Percentiles rank a stretch among this genome's conserved stretches.
phyloP scores from a whole-genome alignment of 35 echinoderm and acorn worm genomes.

The Heliocidaris erythrogramma region DNA sequence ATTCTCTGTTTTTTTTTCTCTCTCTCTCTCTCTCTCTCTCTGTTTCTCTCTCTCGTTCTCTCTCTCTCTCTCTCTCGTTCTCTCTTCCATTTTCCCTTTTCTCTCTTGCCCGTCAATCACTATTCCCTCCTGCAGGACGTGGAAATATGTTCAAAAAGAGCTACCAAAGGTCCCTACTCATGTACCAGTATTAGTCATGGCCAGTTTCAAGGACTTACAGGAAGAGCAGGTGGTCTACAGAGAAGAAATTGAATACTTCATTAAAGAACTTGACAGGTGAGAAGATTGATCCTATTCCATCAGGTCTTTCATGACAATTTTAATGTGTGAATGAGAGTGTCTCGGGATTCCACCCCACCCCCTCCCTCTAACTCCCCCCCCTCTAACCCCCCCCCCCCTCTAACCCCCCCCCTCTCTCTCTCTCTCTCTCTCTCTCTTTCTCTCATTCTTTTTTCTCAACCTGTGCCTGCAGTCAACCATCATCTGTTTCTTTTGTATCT shows the following conservation, averaged over 20 bases:
- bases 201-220: constrained; percentile 84
- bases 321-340: neutral
- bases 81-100: neutral
- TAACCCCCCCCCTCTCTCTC: neutral
- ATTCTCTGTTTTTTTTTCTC: no score
- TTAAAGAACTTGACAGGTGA: constrained; percentile 90
- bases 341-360: neutral
- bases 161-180: constrained; percentile 90
- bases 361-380: neutral
- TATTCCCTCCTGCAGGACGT: constrained; percentile 70
- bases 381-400: neutral
- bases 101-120: neutral
- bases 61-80: neutral
- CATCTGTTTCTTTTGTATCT: no score
- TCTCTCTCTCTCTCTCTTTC: no score
- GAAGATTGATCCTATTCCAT: neutral
- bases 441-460: no score
- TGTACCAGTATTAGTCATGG: constrained; percentile 96
- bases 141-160: constrained; percentile 87
- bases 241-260: constrained; percentile 87
- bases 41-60: neutral
- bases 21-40: neutral
- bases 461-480: no score
- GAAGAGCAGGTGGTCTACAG: constrained; percentile 77
- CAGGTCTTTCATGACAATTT: no score